These are phyloP conservation scores for Condylostylus longicornis DNA, from an alignment of 1,140 invertebrate genomes.

Conservation along the genomic window DNA sequence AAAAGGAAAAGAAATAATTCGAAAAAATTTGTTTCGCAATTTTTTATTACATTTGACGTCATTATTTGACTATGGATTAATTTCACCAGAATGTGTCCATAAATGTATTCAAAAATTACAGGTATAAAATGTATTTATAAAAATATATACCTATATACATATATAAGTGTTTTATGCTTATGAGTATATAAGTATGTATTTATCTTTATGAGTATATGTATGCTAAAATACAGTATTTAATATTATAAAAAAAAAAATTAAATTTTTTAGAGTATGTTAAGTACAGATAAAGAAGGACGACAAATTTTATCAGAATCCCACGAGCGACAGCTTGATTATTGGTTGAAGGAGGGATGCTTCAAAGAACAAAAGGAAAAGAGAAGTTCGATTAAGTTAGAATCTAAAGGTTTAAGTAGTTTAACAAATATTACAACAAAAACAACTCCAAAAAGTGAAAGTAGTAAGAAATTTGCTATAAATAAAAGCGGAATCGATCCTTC, in stretches of 20 bases:
- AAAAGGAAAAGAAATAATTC: slow-evolving; percentile 66
- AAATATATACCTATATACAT: too few species aligned
- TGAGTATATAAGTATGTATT: background rate
- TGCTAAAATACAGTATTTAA: too few species aligned
- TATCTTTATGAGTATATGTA: too few species aligned
- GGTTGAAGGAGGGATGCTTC: slow-evolving; percentile 28
- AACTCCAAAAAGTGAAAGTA: too few species aligned
- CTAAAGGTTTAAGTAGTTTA: too few species aligned
- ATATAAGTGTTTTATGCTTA: background rate
- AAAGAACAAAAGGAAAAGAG: slow-evolving; percentile 2
- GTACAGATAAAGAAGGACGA: slow-evolving; percentile 23
- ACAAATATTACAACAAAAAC: too few species aligned
- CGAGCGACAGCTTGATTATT: slow-evolving; percentile 35
- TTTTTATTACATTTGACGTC: slow-evolving; percentile 85
- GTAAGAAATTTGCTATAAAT: too few species aligned
- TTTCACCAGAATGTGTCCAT: slow-evolving; percentile 74
- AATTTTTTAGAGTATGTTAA: slow-evolving; percentile 15
- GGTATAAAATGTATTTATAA: slow-evolving; percentile 6
- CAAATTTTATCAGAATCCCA: slow-evolving; percentile 27
- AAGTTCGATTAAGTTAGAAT: too few species aligned
- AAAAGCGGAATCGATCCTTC: too few species aligned
- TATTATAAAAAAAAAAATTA: too few species aligned
- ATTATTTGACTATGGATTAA: slow-evolving; percentile 85
- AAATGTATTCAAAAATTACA: slow-evolving; percentile 54
- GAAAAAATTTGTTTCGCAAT: slow-evolving; percentile 83